Percentiles rank a stretch among this genome's conserved stretches.
Evolutionary conservation across 2,888 invertebrate genomes (phyloP).

Genomic region (Gortyna flavago): DNA sequence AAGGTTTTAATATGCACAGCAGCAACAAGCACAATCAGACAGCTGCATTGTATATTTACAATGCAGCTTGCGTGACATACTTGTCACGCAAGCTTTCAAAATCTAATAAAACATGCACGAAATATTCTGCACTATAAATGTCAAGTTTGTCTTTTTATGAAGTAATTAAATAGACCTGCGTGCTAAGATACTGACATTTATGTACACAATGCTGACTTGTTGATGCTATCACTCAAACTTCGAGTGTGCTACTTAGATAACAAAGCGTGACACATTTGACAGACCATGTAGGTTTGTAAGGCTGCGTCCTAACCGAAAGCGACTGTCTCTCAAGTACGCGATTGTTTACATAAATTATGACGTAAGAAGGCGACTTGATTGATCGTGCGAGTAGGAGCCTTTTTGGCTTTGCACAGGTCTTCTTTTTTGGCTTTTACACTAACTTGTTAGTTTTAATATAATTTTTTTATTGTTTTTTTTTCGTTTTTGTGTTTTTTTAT

Average conservation of each 20-base stretch:
- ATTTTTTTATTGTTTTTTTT: not conserved
- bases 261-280: constrained; percentile 45
- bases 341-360: constrained; percentile 1
- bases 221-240: constrained; percentile 58
- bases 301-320: not conserved
- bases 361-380: not conserved
- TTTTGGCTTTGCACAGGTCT: not conserved
- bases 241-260: constrained; percentile 58
- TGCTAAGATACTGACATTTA: constrained; percentile 59
- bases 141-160: constrained; percentile 44
- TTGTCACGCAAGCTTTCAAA: constrained; percentile 15
- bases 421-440: not conserved
- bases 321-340: not conserved
- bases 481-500: not conserved
- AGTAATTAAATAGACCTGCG: constrained; percentile 45
- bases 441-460: not conserved
- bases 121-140: constrained; percentile 37
- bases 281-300: constrained; percentile 14
- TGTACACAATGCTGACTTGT: constrained; percentile 49
- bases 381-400: not conserved
- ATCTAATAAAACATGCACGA: constrained; percentile 11
- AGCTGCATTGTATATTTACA: constrained; percentile 6
- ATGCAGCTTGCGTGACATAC: too few species aligned
- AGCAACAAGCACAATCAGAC: not conserved
- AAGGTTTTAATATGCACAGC: not conserved